Evolutionary conservation across 53 echinoderm and acorn worm genomes (phyloP).

Genomic region (Arbacia lixula): DNA sequence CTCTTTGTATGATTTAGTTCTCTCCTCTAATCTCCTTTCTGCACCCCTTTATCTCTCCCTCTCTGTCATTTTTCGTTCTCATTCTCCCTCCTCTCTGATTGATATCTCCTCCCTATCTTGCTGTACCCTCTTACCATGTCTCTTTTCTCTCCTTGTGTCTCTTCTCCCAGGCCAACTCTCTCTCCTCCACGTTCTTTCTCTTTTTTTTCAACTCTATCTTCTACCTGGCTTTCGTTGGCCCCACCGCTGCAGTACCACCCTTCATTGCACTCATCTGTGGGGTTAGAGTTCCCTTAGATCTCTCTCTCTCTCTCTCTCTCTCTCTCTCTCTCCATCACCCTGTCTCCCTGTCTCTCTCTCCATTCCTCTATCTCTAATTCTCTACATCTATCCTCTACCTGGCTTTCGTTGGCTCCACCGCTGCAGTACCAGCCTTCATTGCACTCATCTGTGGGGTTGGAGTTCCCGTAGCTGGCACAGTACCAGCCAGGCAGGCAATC

Average conservation of each 20-base stretch:
- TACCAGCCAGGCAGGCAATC: conserved; percentile 87
- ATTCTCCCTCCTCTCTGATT: neutral
- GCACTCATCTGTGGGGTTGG: conserved; percentile 78
- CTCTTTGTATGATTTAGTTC: too few species aligned
- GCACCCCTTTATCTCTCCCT: neutral
- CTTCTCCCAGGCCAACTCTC: neutral
- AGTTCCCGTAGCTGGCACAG: conserved; percentile 80
- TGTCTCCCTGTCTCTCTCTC: neutral
- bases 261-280: conserved; percentile 73
- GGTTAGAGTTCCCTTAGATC: conserved; percentile 46
- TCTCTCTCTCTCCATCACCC: neutral
- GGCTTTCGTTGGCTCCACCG: conserved; percentile 81
- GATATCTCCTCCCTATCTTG: neutral
- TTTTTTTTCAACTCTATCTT: neutral
- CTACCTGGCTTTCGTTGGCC: conserved; percentile 66
- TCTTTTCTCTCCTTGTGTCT: neutral
- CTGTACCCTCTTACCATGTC: neutral
- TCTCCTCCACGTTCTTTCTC: neutral
- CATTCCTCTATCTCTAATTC: neutral
- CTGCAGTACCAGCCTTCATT: conserved; percentile 91
- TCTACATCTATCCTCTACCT: conserved; percentile 48
- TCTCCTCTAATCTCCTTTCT: neutral
- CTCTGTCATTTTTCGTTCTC: too few species aligned
- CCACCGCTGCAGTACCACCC: conserved; percentile 78
- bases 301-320: neutral